A percentile compares a stretch with the other conserved stretches of the same genome.
phyloP scores from a whole-genome alignment of 2,797 vertebrate genomes.

The Myoxocephalus aenaeus region DNA sequence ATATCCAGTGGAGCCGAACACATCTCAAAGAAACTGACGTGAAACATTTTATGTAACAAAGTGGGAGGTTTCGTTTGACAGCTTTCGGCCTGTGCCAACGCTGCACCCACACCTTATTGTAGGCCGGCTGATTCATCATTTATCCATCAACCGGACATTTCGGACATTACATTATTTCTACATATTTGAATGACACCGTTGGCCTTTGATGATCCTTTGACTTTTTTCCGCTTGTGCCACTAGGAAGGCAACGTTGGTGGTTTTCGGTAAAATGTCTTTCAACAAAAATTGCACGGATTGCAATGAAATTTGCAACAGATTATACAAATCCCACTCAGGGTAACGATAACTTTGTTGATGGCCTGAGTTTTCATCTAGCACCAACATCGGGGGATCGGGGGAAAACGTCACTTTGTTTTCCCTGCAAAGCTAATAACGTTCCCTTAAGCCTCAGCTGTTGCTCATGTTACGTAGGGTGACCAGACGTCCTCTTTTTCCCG shows the following conservation, averaged over 20 bases:
- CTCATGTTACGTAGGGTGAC: too few relatives aligned
- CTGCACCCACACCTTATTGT: constrained; percentile 12
- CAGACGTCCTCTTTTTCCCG: too few relatives aligned
- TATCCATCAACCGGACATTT: not conserved
- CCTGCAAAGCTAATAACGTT: too few relatives aligned
- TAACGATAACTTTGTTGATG: too few relatives aligned
- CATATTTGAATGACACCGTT: not conserved
- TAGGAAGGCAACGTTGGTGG: not conserved
- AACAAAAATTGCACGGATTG: too few relatives aligned
- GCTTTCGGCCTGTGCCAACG: not conserved
- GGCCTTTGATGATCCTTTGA: not conserved
- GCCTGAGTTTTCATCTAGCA: too few relatives aligned
- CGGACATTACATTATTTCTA: not conserved
- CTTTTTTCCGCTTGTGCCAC: not conserved
- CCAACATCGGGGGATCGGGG: too few relatives aligned
- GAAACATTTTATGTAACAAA: constrained; percentile 15
- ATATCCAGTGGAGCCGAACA: constrained; percentile 33
- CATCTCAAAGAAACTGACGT: constrained; percentile 30
- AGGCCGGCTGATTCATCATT: not conserved
- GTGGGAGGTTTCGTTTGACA: constrained; percentile 24
- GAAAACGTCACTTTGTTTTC: too few relatives aligned
- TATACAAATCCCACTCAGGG: too few relatives aligned
- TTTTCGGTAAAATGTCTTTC: too few relatives aligned
- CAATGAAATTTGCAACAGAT: too few relatives aligned
- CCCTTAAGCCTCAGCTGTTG: too few relatives aligned